Percentiles rank a stretch among this genome's conserved stretches.
Evolutionary conservation across 2,113 vertebrate genomes (phyloP).

Genomic region (Acanthisitta chloris): DNA sequence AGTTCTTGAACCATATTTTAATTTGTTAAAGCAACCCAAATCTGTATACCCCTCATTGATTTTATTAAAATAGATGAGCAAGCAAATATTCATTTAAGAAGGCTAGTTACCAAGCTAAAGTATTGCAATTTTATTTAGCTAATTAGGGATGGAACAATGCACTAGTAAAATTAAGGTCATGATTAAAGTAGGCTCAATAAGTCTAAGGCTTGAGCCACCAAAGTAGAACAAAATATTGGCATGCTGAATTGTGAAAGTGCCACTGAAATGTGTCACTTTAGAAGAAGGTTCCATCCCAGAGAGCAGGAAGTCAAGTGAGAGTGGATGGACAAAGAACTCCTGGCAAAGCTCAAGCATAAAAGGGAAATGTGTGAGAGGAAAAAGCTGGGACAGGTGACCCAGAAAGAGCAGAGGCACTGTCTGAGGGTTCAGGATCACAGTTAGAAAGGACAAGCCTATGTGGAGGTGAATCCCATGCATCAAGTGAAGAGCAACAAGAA

Average conservation of each 20-base stretch:
- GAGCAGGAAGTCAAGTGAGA: background rate
- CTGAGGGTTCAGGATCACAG: background rate
- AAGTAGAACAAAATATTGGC: background rate
- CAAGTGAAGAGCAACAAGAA: background rate
- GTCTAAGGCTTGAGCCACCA: background rate
- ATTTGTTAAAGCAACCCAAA: background rate
- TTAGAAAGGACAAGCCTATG: background rate
- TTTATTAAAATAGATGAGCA: slow-evolving; percentile 18
- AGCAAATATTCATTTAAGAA: slow-evolving; percentile 15
- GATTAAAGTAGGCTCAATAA: background rate
- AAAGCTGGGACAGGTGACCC: background rate
- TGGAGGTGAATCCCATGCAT: background rate
- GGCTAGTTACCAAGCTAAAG: background rate
- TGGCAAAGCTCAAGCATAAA: background rate
- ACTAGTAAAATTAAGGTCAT: slow-evolving; percentile 8
- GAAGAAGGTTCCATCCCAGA: background rate
- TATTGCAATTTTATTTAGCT: background rate
- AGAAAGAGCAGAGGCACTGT: background rate
- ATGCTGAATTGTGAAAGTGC: background rate
- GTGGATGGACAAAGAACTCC: background rate
- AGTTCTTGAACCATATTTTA: background rate
- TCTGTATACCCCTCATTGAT: background rate
- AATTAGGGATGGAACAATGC: slow-evolving; percentile 24
- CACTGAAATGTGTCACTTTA: background rate
- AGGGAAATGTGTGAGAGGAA: background rate